A percentile compares a stretch with the other conserved stretches of the same genome.
Conservation (phyloP, 2,797 vertebrate species). For the Smutsia gigantea region DNA sequence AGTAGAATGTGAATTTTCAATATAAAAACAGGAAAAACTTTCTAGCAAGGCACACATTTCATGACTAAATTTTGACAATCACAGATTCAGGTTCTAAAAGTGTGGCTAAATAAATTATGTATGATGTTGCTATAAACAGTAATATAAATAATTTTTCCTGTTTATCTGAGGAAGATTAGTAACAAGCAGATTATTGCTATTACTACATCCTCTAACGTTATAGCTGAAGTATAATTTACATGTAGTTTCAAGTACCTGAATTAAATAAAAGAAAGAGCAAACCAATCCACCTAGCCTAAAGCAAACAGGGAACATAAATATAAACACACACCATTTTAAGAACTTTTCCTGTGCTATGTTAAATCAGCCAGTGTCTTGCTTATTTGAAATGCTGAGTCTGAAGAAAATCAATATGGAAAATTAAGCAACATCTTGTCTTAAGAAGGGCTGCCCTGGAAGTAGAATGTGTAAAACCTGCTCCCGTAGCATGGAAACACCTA, state of each 20-base stretch:
- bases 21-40: not conserved
- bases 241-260: not conserved
- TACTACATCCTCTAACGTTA: not conserved
- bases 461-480: conserved; percentile 58
- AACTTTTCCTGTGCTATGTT: not conserved
- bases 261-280: not conserved
- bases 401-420: conserved; percentile 52
- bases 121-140: not conserved
- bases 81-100: not conserved
- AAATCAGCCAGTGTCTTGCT: not conserved
- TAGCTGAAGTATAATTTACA: not conserved
- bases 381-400: conserved; percentile 60
- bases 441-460: conserved; percentile 18
- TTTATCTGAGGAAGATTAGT: not conserved
- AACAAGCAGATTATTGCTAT: not conserved
- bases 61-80: not conserved
- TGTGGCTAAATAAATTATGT: not conserved
- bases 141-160: not conserved
- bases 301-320: not conserved
- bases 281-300: not conserved
- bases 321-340: not conserved
- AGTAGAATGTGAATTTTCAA: not conserved
- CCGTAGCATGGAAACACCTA: not conserved
- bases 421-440: conserved; percentile 6
- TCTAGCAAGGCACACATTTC: not conserved